A percentile compares a stretch with the other conserved stretches of the same genome.
Conservation (phyloP, 2,888 invertebrate genomes). For the Pediacus dermestoides region DNA sequence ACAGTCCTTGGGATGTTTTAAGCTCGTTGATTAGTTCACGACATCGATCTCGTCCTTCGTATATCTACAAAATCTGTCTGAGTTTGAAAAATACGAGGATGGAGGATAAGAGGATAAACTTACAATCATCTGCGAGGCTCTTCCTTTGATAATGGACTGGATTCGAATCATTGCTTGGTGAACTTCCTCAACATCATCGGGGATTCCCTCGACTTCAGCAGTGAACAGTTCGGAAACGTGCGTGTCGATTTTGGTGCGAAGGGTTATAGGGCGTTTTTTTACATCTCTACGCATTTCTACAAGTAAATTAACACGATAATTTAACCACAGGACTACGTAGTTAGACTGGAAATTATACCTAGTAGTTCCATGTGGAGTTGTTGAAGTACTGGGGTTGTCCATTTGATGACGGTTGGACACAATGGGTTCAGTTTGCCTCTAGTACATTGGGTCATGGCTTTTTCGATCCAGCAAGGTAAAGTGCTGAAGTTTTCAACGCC, state of each 20-base stretch:
- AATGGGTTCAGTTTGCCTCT: slow-evolving; percentile 48
- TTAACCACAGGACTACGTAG: background rate
- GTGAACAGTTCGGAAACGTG: slow-evolving; percentile 30
- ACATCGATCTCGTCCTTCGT: slow-evolving; percentile 65
- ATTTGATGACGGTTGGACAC: slow-evolving; percentile 61
- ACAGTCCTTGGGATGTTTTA: slow-evolving; percentile 63
- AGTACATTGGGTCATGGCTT: slow-evolving; percentile 36
- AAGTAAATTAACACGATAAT: slow-evolving; percentile 9
- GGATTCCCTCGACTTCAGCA: slow-evolving; percentile 38
- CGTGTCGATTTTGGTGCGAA: slow-evolving; percentile 33
- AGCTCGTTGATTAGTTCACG: slow-evolving; percentile 69
- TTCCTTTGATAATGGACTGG: slow-evolving; percentile 66
- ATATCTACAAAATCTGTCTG: slow-evolving; percentile 57
- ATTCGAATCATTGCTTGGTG: slow-evolving; percentile 59
- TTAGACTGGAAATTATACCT: slow-evolving; percentile 41
- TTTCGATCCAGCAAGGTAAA: slow-evolving; percentile 53
- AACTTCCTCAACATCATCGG: slow-evolving; percentile 46
- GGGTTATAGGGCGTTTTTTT: slow-evolving; percentile 26
- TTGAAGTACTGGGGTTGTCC: slow-evolving; percentile 61
- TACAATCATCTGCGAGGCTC: slow-evolving; percentile 70
- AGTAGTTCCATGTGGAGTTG: slow-evolving; percentile 59
- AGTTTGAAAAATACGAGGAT: background rate
- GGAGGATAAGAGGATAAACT: slow-evolving; percentile 12
- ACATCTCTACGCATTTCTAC: slow-evolving; percentile 28
- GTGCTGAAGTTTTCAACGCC: slow-evolving; percentile 53